Conservation (phyloP, 2,888 invertebrate genomes). For the Lamellibrachia columna region DNA sequence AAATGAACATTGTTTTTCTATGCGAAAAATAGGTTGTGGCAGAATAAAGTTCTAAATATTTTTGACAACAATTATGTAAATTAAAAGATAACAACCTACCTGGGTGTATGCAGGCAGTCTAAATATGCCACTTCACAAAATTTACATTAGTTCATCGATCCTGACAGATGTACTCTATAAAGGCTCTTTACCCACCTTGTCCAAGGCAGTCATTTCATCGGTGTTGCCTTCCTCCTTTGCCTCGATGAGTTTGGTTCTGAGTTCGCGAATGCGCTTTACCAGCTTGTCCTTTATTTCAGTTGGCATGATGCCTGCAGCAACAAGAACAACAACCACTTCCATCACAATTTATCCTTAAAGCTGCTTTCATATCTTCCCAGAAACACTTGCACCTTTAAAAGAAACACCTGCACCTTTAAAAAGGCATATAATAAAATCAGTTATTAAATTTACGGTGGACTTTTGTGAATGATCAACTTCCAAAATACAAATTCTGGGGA, state of each 20-base stretch:
- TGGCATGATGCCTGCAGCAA: background rate
- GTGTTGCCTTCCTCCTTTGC: background rate
- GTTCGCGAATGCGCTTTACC: background rate
- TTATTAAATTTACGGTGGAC: background rate
- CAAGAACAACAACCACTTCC: background rate
- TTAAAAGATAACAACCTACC: background rate
- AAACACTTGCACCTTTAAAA: background rate
- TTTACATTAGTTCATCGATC: background rate
- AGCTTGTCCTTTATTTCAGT: background rate
- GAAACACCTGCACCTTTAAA: background rate
- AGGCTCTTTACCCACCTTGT: background rate
- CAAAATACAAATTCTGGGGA: background rate
- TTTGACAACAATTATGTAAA: background rate
- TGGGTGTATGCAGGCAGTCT: background rate
- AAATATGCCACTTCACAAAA: background rate
- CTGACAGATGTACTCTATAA: background rate
- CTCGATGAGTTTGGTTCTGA: background rate
- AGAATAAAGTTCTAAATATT: background rate
- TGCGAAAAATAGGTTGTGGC: background rate
- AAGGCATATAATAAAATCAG: background rate
- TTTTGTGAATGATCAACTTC: background rate
- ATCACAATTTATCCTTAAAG: background rate
- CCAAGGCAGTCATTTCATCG: background rate
- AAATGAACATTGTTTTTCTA: background rate
- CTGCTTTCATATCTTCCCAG: background rate